Evolutionary conservation across 2,113 vertebrate genomes (phyloP), one percentile per base, ranked within the genome.

Genomic region (Terrapene triunguis): DNA sequence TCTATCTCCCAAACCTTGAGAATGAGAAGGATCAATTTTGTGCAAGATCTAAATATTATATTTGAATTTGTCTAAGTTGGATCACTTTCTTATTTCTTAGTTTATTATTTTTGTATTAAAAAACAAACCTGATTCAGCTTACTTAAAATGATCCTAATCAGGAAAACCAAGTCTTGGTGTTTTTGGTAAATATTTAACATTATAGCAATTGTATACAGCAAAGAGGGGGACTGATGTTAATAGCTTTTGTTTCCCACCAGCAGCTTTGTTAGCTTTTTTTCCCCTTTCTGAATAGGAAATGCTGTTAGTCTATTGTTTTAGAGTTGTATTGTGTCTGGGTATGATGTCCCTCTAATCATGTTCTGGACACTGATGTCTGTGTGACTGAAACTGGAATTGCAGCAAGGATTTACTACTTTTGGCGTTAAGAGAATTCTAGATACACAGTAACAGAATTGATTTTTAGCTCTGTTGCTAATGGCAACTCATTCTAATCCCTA

Each of bases 401-500:
- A 91, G 93, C 81, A 82, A 95, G 84, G 82, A 88, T 27, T 85
- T 81, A 25, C 85, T 91, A 0, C 0, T 4, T 84, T 55, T 82
- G 93, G 83, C 90, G 79, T 74, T 89, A n/a, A 53, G 80, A 69
- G 83, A 96, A 88, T 92, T 94, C 79, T 92, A 72, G 94, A 7
- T 85, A 47, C 85, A 9, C 85, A 94, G 89, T 51, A 93, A 32
- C 85, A 89, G 92, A 96, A 93, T 89, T 97, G 87, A 95, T 92
- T 97, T 87, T 89, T 81, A 94, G 79, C 92, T 95, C 62, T 93
- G 96, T 98, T 97, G 96, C 97, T 94, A 95, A 82, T 97, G 93
- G 95, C 95, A 97, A 95, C 97, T 92, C 94, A 82, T 95, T 93
- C 84, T 96, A 95, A 97, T 97, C 95, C 95, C 87, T 95, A 85